Evolutionary conservation across 1,140 invertebrate genomes (phyloP).

Genomic region (Hyles vespertilio): DNA sequence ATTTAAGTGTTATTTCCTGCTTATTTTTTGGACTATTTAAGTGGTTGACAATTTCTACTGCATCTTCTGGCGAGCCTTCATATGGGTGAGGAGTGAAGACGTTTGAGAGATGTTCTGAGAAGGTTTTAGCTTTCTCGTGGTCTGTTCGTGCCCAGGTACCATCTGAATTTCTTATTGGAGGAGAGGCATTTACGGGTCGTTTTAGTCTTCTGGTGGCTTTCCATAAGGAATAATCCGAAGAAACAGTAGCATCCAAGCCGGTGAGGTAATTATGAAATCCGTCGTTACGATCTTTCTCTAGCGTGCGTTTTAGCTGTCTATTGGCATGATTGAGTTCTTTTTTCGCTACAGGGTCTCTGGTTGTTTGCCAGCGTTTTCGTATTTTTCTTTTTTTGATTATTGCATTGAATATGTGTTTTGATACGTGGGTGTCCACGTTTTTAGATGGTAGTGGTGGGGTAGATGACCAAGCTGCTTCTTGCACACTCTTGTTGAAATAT

Average conservation of each 20-base stretch:
- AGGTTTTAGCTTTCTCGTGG: slow-evolving; percentile 11
- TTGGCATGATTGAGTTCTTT: background rate
- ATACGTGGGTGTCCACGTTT: background rate
- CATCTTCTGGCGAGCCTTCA: background rate
- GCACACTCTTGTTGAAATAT: no score
- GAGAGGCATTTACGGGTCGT: slow-evolving; percentile 1
- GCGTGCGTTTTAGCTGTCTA: slow-evolving; percentile 1
- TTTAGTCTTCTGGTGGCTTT: slow-evolving; percentile 11
- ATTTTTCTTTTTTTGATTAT: slow-evolving; percentile 1
- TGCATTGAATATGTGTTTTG: background rate
- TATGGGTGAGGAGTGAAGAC: slow-evolving; percentile 12
- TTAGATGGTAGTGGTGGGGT: slow-evolving; percentile 1
- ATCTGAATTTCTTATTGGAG: slow-evolving; percentile 8
- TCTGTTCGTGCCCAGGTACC: slow-evolving; percentile 9
- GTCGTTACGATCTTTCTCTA: background rate
- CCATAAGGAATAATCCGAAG: slow-evolving; percentile 3
- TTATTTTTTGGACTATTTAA: no score
- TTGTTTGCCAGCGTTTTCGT: background rate
- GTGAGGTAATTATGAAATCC: slow-evolving; percentile 2
- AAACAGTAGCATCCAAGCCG: background rate
- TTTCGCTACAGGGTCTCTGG: background rate
- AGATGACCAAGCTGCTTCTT: no score
- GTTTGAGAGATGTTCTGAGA: slow-evolving; percentile 11
- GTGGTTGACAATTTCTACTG: slow-evolving; percentile 3
- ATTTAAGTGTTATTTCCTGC: no score